A percentile compares a stretch with the other conserved stretches of the same genome.
These are phyloP conservation scores for Oncorhynchus kisutch DNA, from an alignment of 2,113 vertebrate genomes.

Conservation along the genomic window DNA sequence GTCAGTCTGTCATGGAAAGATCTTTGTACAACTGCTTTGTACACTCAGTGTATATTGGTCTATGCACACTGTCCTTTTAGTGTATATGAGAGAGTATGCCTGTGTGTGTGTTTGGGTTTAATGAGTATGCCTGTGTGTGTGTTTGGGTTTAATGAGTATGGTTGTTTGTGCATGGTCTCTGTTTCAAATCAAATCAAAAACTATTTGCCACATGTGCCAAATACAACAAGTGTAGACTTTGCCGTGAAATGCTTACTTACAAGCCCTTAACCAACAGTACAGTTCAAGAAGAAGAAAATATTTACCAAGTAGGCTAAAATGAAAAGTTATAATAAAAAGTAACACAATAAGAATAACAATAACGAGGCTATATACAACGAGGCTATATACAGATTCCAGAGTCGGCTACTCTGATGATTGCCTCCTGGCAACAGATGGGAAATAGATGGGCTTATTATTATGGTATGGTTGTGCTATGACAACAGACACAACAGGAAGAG, in stretches of 20 bases:
- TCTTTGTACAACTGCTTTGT: neutral
- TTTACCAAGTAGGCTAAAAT: no score
- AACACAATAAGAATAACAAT: no score
- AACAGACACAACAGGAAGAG: slow-evolving; percentile 71
- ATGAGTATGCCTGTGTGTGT: neutral
- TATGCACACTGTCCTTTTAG: neutral
- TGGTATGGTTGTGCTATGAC: slow-evolving; percentile 67
- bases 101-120: no score
- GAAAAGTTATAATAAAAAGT: no score
- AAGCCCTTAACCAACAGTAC: no score
- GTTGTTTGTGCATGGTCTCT: slow-evolving; percentile 39
- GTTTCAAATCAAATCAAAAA: neutral
- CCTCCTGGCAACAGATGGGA: slow-evolving; percentile 56
- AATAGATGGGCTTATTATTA: slow-evolving; percentile 67
- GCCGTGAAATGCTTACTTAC: no score
- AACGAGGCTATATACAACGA: no score
- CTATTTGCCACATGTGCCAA: no score
- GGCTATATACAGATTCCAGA: slow-evolving; percentile 24
- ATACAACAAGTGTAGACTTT: no score
- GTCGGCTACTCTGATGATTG: slow-evolving; percentile 56
- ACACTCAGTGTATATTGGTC: neutral
- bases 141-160: slow-evolving; percentile 13
- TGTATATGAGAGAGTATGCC: no score
- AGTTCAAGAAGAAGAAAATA: no score
- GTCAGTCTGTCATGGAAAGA: no score